Percentiles rank a stretch among this genome's conserved stretches.
These are phyloP conservation scores for Phaethon lepturus DNA, from an alignment of 2,113 vertebrate species.

Conservation along the genomic window DNA sequence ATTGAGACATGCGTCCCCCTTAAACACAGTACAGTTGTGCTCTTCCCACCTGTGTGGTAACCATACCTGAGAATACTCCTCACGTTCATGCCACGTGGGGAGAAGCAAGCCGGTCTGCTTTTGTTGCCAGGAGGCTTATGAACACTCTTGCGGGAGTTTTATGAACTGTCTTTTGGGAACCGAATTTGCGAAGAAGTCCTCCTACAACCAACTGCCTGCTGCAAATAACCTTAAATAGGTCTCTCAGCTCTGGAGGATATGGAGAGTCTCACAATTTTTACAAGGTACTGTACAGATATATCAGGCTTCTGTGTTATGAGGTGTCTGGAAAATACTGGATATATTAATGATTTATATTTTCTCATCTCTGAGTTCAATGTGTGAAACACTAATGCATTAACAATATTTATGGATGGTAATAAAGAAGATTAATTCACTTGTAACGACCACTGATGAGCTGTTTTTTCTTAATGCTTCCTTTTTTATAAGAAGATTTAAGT, in stretches of 20 bases:
- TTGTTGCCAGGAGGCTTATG: background rate
- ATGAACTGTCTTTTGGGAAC: background rate
- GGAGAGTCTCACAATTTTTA: background rate
- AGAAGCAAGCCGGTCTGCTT: background rate
- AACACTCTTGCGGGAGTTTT: too few species aligned
- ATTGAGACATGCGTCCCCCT: accelerated
- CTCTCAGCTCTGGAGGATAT: background rate
- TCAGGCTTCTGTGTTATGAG: background rate
- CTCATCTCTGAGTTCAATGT: constrained; percentile 14
- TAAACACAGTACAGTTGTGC: too few species aligned
- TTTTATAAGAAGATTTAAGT: constrained; percentile 31
- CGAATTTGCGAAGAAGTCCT: background rate
- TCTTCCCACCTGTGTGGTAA: background rate
- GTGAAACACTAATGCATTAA: constrained; percentile 4
- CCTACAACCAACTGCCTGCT: background rate
- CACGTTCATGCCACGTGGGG: background rate
- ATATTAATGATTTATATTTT: constrained; percentile 26
- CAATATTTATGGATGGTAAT: constrained; percentile 46
- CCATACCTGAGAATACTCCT: background rate
- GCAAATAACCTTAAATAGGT: background rate
- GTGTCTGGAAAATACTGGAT: background rate
- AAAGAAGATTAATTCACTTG: constrained; percentile 53
- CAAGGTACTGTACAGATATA: background rate
- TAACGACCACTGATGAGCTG: constrained; percentile 7
- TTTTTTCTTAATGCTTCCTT: constrained; percentile 9